Evolutionary conservation across 2,888 invertebrate genomes (phyloP).

Genomic region (Drosophila barbarae): DNA sequence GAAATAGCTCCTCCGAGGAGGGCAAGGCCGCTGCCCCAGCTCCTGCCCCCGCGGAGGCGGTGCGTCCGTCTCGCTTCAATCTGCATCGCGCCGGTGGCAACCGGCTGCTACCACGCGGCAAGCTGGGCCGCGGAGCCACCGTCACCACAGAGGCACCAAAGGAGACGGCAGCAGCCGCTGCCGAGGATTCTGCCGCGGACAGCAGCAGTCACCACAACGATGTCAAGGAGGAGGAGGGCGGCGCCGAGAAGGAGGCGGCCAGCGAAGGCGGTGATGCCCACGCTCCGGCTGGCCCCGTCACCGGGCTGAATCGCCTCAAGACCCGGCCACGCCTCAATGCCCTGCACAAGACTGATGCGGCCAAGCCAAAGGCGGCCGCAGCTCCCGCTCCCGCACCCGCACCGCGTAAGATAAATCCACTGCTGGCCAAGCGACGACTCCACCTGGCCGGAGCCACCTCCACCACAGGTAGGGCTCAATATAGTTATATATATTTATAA

Average conservation of each 20-base stretch:
- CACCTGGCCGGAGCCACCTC: constrained; percentile 74
- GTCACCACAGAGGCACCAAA: constrained; percentile 69
- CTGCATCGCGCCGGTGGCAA: constrained; percentile 76
- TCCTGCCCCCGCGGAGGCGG: constrained; percentile 42
- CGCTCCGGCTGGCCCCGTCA: constrained; percentile 51
- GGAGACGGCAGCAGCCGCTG: constrained; percentile 26
- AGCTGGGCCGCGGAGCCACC: constrained; percentile 65
- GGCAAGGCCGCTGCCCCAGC: constrained; percentile 55
- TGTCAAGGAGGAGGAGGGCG: constrained; percentile 59
- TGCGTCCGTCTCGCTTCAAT: constrained; percentile 77
- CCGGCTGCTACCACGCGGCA: constrained; percentile 76
- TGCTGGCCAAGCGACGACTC: constrained; percentile 78
- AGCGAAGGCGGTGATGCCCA: constrained; percentile 46
- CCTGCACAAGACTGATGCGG: constrained; percentile 77
- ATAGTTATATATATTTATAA: too few species aligned
- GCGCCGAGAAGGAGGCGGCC: constrained; percentile 35
- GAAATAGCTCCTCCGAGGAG: constrained; percentile 57
- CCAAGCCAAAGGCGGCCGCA: constrained; percentile 68
- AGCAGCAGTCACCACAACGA: constrained; percentile 75
- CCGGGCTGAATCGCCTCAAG: constrained; percentile 78
- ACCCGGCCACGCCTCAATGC: constrained; percentile 78
- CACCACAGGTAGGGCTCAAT: constrained; percentile 73
- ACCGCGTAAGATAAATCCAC: constrained; percentile 78
- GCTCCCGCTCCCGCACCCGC: constrained; percentile 46
- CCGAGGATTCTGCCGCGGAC: constrained; percentile 72